Conservation (phyloP, 2,797 vertebrate genomes). For the Neostethus bicornis region DNA sequence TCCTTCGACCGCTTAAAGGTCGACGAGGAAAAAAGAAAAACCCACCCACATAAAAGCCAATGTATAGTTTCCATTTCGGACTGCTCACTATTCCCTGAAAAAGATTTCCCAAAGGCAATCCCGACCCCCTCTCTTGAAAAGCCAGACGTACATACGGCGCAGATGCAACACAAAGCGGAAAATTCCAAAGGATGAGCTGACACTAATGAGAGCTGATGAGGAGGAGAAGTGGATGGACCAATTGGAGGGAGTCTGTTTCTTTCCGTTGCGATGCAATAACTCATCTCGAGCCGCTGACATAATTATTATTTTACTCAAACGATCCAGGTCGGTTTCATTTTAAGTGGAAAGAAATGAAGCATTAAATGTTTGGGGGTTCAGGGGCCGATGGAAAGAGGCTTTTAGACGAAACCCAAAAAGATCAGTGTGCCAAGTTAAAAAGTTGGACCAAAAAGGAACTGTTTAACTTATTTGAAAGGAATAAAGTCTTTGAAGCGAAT, state of each 20-base stretch:
- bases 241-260: conserved; percentile 10
- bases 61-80: conserved; percentile 40
- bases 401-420: background rate
- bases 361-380: background rate
- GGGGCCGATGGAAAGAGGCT: background rate
- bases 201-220: conserved; percentile 44
- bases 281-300: background rate
- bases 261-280: conserved; percentile 6
- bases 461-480: too few species aligned
- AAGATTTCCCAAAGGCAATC: conserved; percentile 59
- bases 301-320: conserved; percentile 1
- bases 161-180: conserved; percentile 57
- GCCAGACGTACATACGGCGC: conserved; percentile 13
- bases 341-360: background rate
- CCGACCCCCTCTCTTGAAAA: conserved; percentile 22
- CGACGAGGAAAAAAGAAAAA: background rate
- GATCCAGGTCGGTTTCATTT: conserved; percentile 3
- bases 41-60: conserved; percentile 25
- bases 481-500: too few species aligned
- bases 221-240: conserved; percentile 18
- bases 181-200: conserved; percentile 66
- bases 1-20: conserved; percentile 27
- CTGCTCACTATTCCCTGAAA: conserved; percentile 55
- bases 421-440: background rate
- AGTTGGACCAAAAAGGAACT: too few species aligned